These are phyloP conservation scores for Scomber scombrus DNA, from an alignment of 2,113 vertebrate species.

Conservation along the genomic window DNA sequence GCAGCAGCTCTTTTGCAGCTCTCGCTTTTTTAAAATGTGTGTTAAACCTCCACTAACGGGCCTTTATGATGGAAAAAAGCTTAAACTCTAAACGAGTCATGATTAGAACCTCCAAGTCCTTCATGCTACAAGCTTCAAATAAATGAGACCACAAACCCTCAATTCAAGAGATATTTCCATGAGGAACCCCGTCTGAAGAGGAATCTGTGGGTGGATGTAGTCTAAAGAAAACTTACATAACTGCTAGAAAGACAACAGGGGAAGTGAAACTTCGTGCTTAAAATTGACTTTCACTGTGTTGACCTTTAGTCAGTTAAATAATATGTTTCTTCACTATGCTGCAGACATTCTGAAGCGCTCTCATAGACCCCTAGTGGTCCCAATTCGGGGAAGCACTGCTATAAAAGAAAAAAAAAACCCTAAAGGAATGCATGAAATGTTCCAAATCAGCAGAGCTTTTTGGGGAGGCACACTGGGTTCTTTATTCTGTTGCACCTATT, in stretches of 20 bases:
- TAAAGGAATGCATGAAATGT: background rate
- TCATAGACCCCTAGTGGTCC: background rate
- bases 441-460: slow-evolving; percentile 2
- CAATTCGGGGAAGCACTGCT: background rate
- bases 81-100: background rate
- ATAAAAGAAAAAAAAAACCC: background rate
- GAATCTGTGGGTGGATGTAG: background rate
- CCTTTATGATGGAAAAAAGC: background rate
- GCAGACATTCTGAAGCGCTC: background rate
- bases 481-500: background rate
- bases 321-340: background rate
- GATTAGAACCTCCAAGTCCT: background rate
- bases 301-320: background rate
- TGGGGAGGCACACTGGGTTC: background rate
- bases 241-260: background rate
- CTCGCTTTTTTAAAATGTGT: background rate
- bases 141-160: background rate
- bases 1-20: background rate
- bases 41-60: background rate
- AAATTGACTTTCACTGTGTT: background rate
- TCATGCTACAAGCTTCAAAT: background rate
- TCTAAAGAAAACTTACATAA: background rate
- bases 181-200: background rate
- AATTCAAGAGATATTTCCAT: background rate
- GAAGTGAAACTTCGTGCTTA: slow-evolving; percentile 44